These are phyloP conservation scores for Bombus pascuorum DNA, from an alignment of 1,140 invertebrate species.

Conservation along the genomic window DNA sequence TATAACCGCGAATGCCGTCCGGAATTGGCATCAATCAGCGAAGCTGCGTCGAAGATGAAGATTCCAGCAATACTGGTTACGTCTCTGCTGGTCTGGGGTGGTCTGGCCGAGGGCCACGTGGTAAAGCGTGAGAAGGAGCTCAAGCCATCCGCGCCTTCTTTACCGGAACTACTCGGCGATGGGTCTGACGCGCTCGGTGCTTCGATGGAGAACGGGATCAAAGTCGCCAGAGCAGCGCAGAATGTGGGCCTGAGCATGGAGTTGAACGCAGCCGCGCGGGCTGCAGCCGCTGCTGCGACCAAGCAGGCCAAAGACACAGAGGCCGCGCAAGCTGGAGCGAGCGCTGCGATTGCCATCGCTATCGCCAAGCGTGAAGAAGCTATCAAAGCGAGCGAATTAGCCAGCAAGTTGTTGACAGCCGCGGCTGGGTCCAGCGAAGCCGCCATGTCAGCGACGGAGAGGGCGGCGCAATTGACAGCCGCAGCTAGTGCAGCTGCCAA, in stretches of 20 bases:
- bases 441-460: neutral
- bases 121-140: neutral
- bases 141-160: no score
- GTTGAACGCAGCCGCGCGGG: neutral
- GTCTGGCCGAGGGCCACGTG: conserved; percentile 20
- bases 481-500: neutral
- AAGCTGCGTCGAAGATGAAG: conserved; percentile 55
- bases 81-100: conserved; percentile 42
- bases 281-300: neutral
- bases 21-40: conserved; percentile 35
- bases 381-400: neutral
- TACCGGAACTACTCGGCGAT: neutral
- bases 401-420: neutral
- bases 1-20: conserved; percentile 12
- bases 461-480: conserved; percentile 43
- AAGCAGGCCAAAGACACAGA: neutral
- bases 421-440: conserved; percentile 6
- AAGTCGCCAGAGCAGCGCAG: neutral
- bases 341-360: neutral
- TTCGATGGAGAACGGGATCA: neutral
- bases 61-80: conserved; percentile 20
- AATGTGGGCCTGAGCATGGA: neutral
- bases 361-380: neutral
- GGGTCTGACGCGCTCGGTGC: neutral
- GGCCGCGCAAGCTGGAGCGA: neutral